Evolutionary conservation across 2,113 vertebrate species (phyloP).

Genomic region (Pipra filicauda): DNA sequence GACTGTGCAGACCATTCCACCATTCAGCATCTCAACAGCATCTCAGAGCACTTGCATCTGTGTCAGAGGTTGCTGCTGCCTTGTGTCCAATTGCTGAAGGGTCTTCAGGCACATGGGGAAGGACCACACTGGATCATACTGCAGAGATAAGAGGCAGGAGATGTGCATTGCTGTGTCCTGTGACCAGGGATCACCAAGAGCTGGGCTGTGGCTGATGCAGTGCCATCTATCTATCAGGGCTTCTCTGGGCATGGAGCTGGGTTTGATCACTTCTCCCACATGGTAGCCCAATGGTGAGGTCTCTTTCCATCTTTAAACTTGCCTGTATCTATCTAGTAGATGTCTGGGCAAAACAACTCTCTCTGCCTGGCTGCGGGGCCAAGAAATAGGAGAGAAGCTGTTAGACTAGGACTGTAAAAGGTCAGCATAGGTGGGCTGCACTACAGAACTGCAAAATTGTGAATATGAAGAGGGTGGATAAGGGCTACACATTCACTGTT

Average conservation of each 20-base stretch:
- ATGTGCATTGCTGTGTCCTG: fast-evolving
- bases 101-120: background rate
- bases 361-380: background rate
- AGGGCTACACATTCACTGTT: background rate
- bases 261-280: background rate
- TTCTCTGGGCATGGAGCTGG: background rate
- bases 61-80: background rate
- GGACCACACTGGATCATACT: background rate
- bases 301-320: background rate
- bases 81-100: background rate
- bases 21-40: background rate
- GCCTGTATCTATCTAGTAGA: background rate
- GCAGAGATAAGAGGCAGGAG: background rate
- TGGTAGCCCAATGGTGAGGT: background rate
- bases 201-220: fast-evolving
- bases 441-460: background rate
- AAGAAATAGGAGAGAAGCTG: background rate
- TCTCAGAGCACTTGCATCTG: fast-evolving
- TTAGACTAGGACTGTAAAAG: background rate
- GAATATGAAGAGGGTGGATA: background rate
- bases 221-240: background rate
- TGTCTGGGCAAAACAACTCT: background rate
- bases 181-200: background rate
- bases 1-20: background rate
- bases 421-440: fast-evolving